These are phyloP conservation scores for Vanacampus margaritifer DNA, from an alignment of 2,113 vertebrate genomes.

Conservation along the genomic window DNA sequence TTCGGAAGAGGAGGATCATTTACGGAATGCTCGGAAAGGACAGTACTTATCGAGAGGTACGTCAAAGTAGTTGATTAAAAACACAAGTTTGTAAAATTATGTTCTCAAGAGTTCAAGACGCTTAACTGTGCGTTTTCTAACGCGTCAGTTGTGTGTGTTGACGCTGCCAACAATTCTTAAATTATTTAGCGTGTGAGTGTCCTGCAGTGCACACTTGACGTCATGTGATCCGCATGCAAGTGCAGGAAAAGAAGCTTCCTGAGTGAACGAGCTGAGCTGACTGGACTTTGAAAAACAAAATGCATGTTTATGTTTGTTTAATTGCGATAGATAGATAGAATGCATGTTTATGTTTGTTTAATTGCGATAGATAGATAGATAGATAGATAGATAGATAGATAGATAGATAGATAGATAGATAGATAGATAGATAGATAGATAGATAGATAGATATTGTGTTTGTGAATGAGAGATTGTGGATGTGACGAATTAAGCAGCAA, in stretches of 20 bases:
- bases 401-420: too few species aligned
- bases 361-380: too few species aligned
- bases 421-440: too few species aligned
- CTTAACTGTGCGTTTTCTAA: background rate
- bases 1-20: background rate
- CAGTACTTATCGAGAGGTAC: slow-evolving; percentile 82
- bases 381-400: too few species aligned
- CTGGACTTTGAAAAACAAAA: background rate
- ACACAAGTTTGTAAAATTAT: background rate
- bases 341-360: too few species aligned
- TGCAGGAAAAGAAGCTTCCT: slow-evolving; percentile 11
- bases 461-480: too few species aligned
- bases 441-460: too few species aligned
- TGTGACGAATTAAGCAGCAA: too few species aligned
- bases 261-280: slow-evolving; percentile 27
- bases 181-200: background rate
- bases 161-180: background rate
- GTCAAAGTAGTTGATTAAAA: background rate
- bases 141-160: background rate
- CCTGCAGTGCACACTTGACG: background rate
- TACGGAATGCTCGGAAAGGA: slow-evolving; percentile 77
- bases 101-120: background rate
- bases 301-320: too few species aligned
- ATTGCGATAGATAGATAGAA: too few species aligned
- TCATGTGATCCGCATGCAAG: slow-evolving; percentile 48